These are phyloP conservation scores for Rhinophrynus dorsalis DNA, from an alignment of 2,797 vertebrate species.

Conservation along the genomic window DNA sequence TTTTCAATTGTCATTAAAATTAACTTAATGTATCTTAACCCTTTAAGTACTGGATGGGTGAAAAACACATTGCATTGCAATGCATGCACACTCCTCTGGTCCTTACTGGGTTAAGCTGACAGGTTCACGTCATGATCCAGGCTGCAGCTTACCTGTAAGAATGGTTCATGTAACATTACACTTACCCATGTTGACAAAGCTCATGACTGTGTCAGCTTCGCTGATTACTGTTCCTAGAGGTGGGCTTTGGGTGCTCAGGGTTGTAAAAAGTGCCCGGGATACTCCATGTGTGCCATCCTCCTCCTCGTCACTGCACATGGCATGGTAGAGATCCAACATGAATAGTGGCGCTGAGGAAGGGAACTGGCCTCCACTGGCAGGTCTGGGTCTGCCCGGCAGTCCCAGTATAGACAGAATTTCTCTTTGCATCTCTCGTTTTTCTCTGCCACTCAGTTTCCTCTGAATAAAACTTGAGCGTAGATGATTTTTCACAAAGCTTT, in stretches of 20 bases:
- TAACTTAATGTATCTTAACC: no score
- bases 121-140: no score
- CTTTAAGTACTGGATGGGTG: no score
- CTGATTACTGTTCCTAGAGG: conserved; percentile 79
- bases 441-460: conserved; percentile 78
- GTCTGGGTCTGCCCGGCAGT: conserved; percentile 80
- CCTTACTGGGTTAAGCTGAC: no score
- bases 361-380: conserved; percentile 67
- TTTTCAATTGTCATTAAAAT: no score
- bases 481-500: conserved; percentile 62
- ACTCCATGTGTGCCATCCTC: conserved; percentile 59
- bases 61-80: no score
- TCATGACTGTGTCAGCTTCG: conserved; percentile 91
- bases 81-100: no score
- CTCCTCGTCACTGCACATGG: conserved; percentile 77
- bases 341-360: conserved; percentile 87
- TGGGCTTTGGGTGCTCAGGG: conserved; percentile 77
- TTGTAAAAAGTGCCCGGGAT: conserved; percentile 70
- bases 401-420: conserved; percentile 91
- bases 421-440: conserved; percentile 90
- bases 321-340: conserved; percentile 94
- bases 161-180: background rate
- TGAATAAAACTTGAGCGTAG: conserved; percentile 74
- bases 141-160: no score
- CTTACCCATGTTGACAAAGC: conserved; percentile 96